Evolutionary conservation across 2,797 vertebrate genomes (phyloP).

Genomic region (Peromyscus attwateri): DNA sequence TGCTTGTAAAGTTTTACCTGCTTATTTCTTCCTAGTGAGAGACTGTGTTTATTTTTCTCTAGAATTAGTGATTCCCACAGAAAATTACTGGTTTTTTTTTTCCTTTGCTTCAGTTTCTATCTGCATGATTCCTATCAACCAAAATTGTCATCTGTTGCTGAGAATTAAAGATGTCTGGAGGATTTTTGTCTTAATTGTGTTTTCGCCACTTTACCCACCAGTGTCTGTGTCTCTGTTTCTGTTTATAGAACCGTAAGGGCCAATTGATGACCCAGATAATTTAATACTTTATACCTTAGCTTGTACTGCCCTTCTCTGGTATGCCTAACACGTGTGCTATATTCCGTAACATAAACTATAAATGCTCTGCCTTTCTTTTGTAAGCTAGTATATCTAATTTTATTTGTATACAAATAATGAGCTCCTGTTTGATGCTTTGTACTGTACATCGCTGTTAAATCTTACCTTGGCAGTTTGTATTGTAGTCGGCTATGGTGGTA

Average conservation of each 20-base stretch:
- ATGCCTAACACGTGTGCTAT: not conserved
- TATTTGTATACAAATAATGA: conserved; percentile 17
- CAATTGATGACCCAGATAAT: not conserved
- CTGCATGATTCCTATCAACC: not conserved
- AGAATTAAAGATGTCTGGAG: not conserved
- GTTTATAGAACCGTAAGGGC: not conserved
- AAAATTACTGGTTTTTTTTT: not conserved
- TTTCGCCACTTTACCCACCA: not conserved
- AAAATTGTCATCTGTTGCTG: not conserved
- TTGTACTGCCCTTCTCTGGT: not conserved
- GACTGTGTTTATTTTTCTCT: not conserved
- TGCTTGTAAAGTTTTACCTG: not conserved
- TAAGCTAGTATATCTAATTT: conserved; percentile 5
- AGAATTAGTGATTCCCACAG: not conserved
- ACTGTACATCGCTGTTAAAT: not conserved
- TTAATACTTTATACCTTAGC: not conserved
- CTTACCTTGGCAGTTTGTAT: not conserved
- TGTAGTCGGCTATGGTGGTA: not conserved
- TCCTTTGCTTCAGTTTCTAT: not conserved
- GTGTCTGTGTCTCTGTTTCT: conserved; percentile 15
- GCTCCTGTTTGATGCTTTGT: not conserved
- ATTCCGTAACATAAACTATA: not conserved
- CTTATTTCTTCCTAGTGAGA: not conserved
- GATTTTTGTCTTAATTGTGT: not conserved
- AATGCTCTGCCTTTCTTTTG: not conserved